Evolutionary conservation across 2,888 invertebrate species (phyloP).

Genomic region (Archips xylosteana): DNA sequence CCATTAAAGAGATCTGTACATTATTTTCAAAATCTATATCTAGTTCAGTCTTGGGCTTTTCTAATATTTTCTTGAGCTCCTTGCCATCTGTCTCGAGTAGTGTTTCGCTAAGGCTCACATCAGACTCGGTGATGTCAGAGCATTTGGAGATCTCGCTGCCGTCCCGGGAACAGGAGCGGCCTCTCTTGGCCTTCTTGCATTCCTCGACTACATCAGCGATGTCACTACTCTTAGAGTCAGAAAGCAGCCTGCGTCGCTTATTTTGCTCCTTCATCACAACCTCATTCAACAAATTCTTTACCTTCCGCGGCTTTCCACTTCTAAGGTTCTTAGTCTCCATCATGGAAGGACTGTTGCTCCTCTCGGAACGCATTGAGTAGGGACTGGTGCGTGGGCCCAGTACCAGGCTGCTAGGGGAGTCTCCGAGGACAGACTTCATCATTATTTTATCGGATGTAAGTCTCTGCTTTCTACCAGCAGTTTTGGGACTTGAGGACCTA

Average conservation of each 20-base stretch:
- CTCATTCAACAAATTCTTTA: conserved; percentile 85
- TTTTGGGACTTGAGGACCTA: conserved; percentile 80
- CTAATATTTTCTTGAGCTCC: conserved; percentile 83
- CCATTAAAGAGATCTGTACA: conserved; percentile 83
- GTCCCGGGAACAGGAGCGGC: conserved; percentile 82
- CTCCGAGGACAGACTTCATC: conserved; percentile 78
- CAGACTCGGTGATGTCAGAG: conserved; percentile 87
- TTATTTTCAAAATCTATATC: conserved; percentile 84
- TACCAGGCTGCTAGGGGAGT: conserved; percentile 70
- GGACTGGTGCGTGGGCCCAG: conserved; percentile 82
- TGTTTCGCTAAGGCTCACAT: conserved; percentile 86
- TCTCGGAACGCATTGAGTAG: conserved; percentile 87
- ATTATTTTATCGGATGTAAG: conserved; percentile 79
- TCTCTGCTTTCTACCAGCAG: conserved; percentile 73
- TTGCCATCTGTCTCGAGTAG: conserved; percentile 74
- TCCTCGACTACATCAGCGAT: conserved; percentile 70
- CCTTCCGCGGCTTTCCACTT: conserved; percentile 88
- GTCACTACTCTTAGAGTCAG: conserved; percentile 82
- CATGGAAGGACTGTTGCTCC: conserved; percentile 81
- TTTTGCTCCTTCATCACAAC: conserved; percentile 85
- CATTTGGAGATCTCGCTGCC: conserved; percentile 87
- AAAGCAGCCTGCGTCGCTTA: conserved; percentile 82
- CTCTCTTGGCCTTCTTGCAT: conserved; percentile 75
- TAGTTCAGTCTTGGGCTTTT: conserved; percentile 85
- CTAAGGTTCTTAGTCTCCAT: conserved; percentile 85